Evolutionary conservation across 2,888 invertebrate species (phyloP).

Genomic region (Cremastinae sp.): DNA sequence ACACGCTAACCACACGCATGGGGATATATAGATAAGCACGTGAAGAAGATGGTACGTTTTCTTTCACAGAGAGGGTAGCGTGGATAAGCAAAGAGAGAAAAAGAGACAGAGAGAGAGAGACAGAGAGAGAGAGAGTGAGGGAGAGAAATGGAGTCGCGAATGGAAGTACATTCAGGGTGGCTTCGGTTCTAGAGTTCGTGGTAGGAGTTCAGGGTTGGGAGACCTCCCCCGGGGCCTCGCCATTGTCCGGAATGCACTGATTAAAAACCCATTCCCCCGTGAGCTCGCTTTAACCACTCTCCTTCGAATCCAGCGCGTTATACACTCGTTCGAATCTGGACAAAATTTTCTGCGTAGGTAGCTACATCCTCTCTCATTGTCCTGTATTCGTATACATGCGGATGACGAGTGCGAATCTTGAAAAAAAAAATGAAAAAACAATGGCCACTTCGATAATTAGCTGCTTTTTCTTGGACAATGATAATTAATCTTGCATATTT

Average conservation of each 20-base stretch:
- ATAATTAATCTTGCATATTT: no score
- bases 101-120: conserved; percentile 21
- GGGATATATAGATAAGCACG: conserved; percentile 69
- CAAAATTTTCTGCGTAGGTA: conserved; percentile 56
- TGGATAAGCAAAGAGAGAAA: conserved; percentile 35
- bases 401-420: conserved; percentile 14
- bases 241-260: conserved; percentile 78
- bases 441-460: conserved; percentile 12
- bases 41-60: conserved; percentile 72
- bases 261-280: conserved; percentile 78
- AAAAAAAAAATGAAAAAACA: conserved; percentile 15
- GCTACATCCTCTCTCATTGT: not conserved
- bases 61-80: conserved; percentile 43
- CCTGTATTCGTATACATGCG: conserved; percentile 8
- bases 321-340: conserved; percentile 28
- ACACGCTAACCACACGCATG: conserved; percentile 63
- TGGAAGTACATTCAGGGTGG: conserved; percentile 42
- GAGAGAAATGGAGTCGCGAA: conserved; percentile 15
- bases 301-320: conserved; percentile 64
- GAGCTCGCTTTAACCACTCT: conserved; percentile 59
- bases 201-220: conserved; percentile 58
- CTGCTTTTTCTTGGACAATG: not conserved
- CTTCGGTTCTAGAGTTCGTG: conserved; percentile 55
- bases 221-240: conserved; percentile 73
- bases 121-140: conserved; percentile 26